Conservation (phyloP, 2,797 vertebrate species). For the Rhabdomys pumilio region DNA sequence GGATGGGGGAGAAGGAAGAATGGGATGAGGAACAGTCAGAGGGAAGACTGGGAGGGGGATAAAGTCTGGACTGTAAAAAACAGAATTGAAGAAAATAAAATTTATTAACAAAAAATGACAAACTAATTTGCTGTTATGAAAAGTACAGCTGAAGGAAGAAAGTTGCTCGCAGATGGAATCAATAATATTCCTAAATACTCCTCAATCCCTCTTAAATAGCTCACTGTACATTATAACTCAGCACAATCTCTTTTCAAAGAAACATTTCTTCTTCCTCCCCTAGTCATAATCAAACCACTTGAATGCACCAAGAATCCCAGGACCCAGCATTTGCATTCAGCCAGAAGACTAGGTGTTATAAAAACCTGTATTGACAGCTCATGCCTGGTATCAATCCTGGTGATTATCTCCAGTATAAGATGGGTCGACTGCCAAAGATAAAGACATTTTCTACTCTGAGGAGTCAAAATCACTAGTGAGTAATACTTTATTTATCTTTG, state of each 20-base stretch:
- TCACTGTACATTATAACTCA: neutral
- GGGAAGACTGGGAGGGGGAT: no score
- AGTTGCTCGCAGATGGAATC: neutral
- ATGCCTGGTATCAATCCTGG: neutral
- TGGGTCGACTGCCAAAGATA: neutral
- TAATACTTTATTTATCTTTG: neutral
- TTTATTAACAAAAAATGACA: neutral
- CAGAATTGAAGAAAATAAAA: no score
- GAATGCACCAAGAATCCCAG: neutral
- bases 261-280: neutral
- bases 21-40: no score
- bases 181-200: neutral
- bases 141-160: neutral
- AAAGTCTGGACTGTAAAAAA: no score
- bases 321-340: neutral
- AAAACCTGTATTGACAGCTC: neutral
- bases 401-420: neutral
- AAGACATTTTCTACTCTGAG: neutral
- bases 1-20: no score
- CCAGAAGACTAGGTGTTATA: neutral
- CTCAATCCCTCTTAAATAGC: slow-evolving; percentile 13
- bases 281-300: neutral
- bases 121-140: neutral
- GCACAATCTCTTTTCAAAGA: slow-evolving; percentile 16
- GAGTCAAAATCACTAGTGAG: neutral